Percentiles rank a stretch among this genome's conserved stretches.
These are phyloP conservation scores for Cataglyphis altisquamis DNA, from an alignment of 2,888 invertebrate genomes.

Conservation along the genomic window DNA sequence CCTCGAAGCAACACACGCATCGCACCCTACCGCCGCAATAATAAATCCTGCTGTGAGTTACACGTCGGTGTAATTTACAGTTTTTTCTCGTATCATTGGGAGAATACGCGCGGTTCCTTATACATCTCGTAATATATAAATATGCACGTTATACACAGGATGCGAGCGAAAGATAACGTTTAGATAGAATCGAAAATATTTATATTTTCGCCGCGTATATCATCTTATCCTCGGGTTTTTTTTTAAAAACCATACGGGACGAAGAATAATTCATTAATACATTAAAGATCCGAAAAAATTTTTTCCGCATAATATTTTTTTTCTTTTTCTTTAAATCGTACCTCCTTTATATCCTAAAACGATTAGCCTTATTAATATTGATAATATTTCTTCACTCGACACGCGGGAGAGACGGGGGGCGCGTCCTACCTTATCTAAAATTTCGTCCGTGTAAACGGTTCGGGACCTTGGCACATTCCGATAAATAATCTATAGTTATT, in stretches of 20 bases:
- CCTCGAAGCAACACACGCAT: conserved; percentile 43
- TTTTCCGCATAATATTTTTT: conserved; percentile 67
- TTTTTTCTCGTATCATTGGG: conserved; percentile 46
- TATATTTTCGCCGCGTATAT: conserved; percentile 17
- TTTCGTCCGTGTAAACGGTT: conserved; percentile 76
- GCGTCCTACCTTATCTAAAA: conserved; percentile 64
- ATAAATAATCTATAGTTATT: conserved; percentile 73
- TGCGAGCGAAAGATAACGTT: conserved; percentile 40
- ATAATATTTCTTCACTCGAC: conserved; percentile 73
- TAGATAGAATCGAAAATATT: conserved; percentile 29
- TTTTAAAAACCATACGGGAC: conserved; percentile 76
- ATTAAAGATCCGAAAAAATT: conserved; percentile 77
- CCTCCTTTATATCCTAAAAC: conserved; percentile 74
- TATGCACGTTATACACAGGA: conserved; percentile 73
- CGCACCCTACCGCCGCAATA: conserved; percentile 62
- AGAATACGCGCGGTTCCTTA: conserved; percentile 63
- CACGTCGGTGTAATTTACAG: conserved; percentile 60
- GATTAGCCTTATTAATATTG: conserved; percentile 76
- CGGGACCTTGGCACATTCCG: conserved; percentile 84
- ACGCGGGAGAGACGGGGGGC: conserved; percentile 77
- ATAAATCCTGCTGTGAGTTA: conserved; percentile 60
- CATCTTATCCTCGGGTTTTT: conserved; percentile 48
- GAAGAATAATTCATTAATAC: conserved; percentile 76
- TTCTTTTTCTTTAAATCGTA: conserved; percentile 71
- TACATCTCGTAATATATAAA: conserved; percentile 56